Evolutionary conservation across 92 coral and sea anemone species (phyloP), one percentile per base, ranked within the genome.

Genomic region (Bergia sp.): DNA sequence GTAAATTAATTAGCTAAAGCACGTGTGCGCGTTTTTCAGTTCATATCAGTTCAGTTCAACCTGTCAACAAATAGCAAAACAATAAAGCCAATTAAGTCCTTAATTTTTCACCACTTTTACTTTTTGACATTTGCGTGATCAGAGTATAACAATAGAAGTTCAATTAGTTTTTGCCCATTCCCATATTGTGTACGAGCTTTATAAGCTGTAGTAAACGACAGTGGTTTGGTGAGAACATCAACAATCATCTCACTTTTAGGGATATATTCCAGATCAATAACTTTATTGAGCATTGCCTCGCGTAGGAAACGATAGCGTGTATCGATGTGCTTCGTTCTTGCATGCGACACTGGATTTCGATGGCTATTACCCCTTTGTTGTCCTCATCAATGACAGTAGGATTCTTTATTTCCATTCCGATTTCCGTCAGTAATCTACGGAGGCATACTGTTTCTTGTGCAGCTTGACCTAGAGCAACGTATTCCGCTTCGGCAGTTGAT

Each of bases 321-420:
- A 57, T 79, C 85, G 4, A 79, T 88, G 85, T 88, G 86, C 40
- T 88, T 88, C 43, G 90, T 88, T 73, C 90, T 88, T 3, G 85
- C 85, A 87, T 87, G 90, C 18, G 50, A 23, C 55, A 87, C 90
- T 40, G 15, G 67, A 12, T 11, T 61, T 12, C 67, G 67, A 61
- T 61, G 67, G 67, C 67, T 11, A 61, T 61, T 61, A 13, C n/a
- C 67, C 67, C n/a, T 61, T 61, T 3, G 11, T 61, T 61, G 67
- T 61, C 67, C n/a, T 61, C 0, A 29, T 29, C 29, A 29, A 29
- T 29, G 29, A 29, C 29, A 29, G 29, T 29, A 29, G 29, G 29
- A 29, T 29, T 29, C 29, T 29, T 29, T 29, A 29, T 29, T 29
- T 29, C 29, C 29, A 29, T 29, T 29, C 29, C 29, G 29, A 29